Evolutionary conservation across 2,113 vertebrate genomes (phyloP).

Genomic region (Capreolus pygargus): DNA sequence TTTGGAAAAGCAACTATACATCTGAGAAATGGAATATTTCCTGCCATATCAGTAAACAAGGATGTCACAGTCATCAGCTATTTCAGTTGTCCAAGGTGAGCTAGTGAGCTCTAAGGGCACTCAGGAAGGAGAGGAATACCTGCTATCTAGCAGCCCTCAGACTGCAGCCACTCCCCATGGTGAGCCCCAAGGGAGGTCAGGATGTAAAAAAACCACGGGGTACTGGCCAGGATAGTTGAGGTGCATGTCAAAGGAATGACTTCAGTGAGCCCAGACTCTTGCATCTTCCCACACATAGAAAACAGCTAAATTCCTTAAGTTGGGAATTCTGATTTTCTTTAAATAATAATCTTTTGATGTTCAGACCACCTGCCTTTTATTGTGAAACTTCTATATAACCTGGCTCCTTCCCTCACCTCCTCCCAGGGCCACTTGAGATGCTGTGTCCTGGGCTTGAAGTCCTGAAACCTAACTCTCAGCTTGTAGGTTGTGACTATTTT

Average conservation of each 20-base stretch:
- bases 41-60: background rate
- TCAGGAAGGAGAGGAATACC: background rate
- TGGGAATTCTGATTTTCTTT: background rate
- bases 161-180: background rate
- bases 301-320: background rate
- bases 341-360: background rate
- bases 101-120: background rate
- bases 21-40: background rate
- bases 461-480: background rate
- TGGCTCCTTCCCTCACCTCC: background rate
- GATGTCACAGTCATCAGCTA: background rate
- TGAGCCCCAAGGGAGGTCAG: background rate
- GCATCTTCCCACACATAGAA: background rate
- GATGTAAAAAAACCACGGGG: background rate
- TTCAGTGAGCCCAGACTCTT: background rate
- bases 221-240: background rate
- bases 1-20: background rate
- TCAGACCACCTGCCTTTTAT: background rate
- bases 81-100: background rate
- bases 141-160: background rate
- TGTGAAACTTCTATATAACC: background rate
- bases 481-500: background rate
- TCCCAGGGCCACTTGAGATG: background rate
- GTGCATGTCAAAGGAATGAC: background rate
- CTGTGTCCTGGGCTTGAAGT: background rate